Evolutionary conservation across 2,113 vertebrate genomes (phyloP), one percentile per base, ranked within the genome.

Genomic region (Eptesicus fuscus): DNA sequence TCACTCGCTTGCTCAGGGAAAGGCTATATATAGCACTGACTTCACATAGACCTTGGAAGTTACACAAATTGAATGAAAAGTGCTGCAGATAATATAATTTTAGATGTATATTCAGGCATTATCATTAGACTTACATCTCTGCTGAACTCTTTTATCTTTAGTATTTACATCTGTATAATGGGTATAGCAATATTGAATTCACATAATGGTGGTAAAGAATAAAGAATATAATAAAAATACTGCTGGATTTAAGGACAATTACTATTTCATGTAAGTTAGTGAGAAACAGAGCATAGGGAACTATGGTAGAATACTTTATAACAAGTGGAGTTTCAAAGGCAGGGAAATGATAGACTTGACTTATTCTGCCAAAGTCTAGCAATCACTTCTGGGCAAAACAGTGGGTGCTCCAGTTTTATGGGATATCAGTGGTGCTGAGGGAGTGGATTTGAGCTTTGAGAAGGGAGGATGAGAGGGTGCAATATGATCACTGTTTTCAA

Each of bases 151-250:
- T 70, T 37, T 87, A 42, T 71, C 79, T 30, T 87, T 35, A 47
- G 9, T 42, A 35, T 78, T 9, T 89, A 0, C 44, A 80, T 61
- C 70, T 93, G 0, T 67, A 40, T 77, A 92, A 87, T 95, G 77
- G 85, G 69, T 70, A 16, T 82, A 59, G 51, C 6, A 32, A 51
- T 32, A 74, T 0, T 12, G 35, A 93, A 71, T 88, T 88, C 9
- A 11, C 10, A 37, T 65, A 35, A 42, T 93, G 5, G 13, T 69
- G 69, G 0, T 78, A 91, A 85, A 82, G 44, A 70, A 56, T 61
- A 59, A 56, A 95, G 25, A 22, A 17, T 79, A 18, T 74, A 59
- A 71, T 83, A 80, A 91, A 74, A 85, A 56, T n/a, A 42, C 6
- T 32, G 59, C 35, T 42, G 6, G 7, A 59, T 37, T 93, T 85